These are phyloP conservation scores for Poeciliopsis turrubarensis DNA, from an alignment of 2,113 vertebrate species.

Conservation along the genomic window DNA sequence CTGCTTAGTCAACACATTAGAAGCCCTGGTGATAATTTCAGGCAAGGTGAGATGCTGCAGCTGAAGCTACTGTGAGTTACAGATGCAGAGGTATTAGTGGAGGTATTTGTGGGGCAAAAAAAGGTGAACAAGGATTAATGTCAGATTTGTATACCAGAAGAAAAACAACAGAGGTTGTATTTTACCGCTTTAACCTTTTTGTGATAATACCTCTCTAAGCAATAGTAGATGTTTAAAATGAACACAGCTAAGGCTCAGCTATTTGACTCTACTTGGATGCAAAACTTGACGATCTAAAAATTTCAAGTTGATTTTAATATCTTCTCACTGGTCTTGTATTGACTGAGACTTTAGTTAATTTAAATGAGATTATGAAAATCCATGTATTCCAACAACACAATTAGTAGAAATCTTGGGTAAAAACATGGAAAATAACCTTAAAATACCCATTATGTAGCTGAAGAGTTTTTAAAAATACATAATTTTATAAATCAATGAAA, in stretches of 20 bases:
- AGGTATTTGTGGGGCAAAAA: background rate
- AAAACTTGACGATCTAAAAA: background rate
- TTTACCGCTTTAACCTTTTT: background rate
- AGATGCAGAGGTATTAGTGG: background rate
- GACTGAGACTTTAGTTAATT: background rate
- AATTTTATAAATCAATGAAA: no score
- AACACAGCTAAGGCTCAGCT: background rate
- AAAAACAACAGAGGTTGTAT: background rate
- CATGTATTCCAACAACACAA: background rate
- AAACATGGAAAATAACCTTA: background rate
- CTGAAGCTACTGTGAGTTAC: slow-evolving; percentile 7
- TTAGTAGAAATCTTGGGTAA: background rate
- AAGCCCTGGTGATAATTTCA: slow-evolving; percentile 16
- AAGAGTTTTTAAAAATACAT: no score
- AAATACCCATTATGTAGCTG: background rate
- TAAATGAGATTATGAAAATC: background rate
- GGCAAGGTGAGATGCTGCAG: slow-evolving; percentile 28
- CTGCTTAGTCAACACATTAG: slow-evolving; percentile 33
- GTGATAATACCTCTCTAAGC: background rate
- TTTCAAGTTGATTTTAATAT: background rate
- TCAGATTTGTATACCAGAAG: background rate
- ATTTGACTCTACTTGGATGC: background rate
- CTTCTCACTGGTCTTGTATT: background rate
- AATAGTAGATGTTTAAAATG: background rate
- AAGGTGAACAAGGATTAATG: slow-evolving; percentile 1